A percentile compares a stretch with the other conserved stretches of the same genome.
Evolutionary conservation across 2,113 vertebrate genomes (phyloP).

Genomic region (Monopterus albus): DNA sequence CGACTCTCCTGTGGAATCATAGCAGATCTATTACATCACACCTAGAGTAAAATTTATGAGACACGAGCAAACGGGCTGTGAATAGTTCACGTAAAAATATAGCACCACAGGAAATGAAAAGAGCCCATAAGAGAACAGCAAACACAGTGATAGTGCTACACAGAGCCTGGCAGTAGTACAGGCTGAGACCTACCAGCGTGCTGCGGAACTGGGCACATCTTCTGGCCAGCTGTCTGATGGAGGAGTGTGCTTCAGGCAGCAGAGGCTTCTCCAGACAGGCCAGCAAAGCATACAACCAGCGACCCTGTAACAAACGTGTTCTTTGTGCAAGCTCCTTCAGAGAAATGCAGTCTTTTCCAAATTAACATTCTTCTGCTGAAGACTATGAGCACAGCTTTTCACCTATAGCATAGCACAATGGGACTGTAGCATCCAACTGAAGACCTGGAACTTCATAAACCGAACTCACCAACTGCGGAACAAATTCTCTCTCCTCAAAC

Average conservation of each 20-base stretch:
- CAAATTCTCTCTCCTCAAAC: conserved; percentile 93
- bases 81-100: too few species aligned
- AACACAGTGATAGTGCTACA: neutral
- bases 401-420: neutral
- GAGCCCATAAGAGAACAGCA: too few species aligned
- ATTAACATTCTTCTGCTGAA: too few species aligned
- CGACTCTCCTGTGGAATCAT: conserved; percentile 83
- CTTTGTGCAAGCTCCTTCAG: neutral
- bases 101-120: too few species aligned
- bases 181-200: conserved; percentile 81
- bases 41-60: too few species aligned
- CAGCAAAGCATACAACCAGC: conserved; percentile 93
- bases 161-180: neutral
- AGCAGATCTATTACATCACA: too few species aligned
- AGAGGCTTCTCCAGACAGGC: conserved; percentile 97
- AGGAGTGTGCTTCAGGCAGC: conserved; percentile 95
- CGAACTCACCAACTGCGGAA: conserved; percentile 91
- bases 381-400: neutral
- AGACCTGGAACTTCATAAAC: neutral
- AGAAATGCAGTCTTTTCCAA: too few species aligned
- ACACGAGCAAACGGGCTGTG: too few species aligned
- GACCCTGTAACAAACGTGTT: conserved; percentile 82
- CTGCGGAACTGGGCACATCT: conserved; percentile 91
- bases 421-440: neutral
- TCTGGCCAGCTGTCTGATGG: conserved; percentile 94